phyloP scores from a whole-genome alignment of 2,888 invertebrate genomes.

The Microchrysa polita region DNA sequence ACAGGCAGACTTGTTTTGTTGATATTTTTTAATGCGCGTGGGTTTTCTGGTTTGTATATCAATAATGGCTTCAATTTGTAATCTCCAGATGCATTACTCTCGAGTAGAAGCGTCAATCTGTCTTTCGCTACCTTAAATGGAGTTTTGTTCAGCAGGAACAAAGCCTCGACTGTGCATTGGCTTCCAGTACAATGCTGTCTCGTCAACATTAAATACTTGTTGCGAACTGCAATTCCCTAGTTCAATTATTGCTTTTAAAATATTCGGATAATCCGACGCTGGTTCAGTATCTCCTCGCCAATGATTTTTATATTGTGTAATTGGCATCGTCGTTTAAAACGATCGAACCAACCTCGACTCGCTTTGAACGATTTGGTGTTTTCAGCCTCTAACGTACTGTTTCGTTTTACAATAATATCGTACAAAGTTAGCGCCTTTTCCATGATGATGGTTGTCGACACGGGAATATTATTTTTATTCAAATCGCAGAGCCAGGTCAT shows the following conservation, averaged over 20 bases:
- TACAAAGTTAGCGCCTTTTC: neutral
- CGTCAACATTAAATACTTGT: neutral
- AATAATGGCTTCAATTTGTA: no score
- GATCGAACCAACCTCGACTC: neutral
- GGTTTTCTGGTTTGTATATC: no score
- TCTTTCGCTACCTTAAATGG: no score
- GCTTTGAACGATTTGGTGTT: neutral
- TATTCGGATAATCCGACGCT: neutral
- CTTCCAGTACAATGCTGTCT: neutral
- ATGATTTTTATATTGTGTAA: neutral
- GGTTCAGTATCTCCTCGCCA: conserved; percentile 6
- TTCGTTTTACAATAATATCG: neutral
- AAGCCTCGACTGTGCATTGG: neutral
- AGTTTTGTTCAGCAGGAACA: no score
- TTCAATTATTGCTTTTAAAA: conserved; percentile 6
- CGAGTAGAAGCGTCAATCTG: no score
- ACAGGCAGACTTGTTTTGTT: no score
- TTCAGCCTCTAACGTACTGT: neutral
- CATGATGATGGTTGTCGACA: neutral
- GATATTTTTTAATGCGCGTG: no score
- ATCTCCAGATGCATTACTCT: no score
- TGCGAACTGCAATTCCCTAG: neutral
- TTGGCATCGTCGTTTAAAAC: neutral
- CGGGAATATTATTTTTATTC: neutral
- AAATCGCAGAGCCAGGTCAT: no score